Conservation (phyloP, 2,113 vertebrate species). For the Montifringilla adamsi region DNA sequence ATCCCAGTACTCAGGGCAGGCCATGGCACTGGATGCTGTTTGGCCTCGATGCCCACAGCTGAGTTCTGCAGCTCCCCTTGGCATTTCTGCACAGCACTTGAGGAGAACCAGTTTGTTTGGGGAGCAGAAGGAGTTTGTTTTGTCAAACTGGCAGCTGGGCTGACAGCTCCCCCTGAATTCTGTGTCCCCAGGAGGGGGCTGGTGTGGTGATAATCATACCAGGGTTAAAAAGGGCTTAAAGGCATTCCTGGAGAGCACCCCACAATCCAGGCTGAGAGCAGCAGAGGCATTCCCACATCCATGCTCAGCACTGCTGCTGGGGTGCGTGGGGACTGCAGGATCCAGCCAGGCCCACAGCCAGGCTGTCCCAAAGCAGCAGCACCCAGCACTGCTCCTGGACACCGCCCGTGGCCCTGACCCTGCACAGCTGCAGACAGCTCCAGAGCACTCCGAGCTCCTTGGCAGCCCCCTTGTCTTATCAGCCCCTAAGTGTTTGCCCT, state of each 20-base stretch:
- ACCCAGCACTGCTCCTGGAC: background rate
- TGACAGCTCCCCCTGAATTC: background rate
- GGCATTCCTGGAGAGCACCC: background rate
- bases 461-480: background rate
- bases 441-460: background rate
- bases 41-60: accelerated
- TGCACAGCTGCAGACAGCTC: background rate
- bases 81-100: background rate
- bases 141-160: background rate
- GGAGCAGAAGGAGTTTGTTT: background rate
- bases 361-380: background rate
- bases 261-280: accelerated
- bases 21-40: accelerated
- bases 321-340: accelerated
- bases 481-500: background rate
- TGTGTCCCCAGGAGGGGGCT: background rate
- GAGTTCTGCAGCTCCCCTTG: background rate
- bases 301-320: background rate
- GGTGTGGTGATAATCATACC: accelerated
- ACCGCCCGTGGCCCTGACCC: background rate
- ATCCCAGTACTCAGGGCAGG: background rate
- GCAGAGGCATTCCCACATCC: accelerated
- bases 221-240: background rate
- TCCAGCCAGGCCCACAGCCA: background rate
- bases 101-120: background rate